Evolutionary conservation across 2,797 vertebrate species (phyloP).

Genomic region (Lepilemur septentrionalis): DNA sequence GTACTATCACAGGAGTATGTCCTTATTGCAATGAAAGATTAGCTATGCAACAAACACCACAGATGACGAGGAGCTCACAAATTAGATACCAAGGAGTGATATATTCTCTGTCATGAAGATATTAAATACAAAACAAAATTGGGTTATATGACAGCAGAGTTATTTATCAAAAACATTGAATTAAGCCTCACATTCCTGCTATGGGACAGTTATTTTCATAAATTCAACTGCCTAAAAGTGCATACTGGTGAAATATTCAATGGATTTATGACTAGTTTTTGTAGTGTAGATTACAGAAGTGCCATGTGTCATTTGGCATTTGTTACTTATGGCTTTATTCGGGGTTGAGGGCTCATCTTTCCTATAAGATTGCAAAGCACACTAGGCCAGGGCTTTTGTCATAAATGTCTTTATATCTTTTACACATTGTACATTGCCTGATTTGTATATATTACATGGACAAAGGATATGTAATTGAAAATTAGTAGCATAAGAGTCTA

Average conservation of each 20-base stretch:
- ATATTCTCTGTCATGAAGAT: neutral
- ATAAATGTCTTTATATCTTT: neutral
- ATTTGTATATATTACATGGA: neutral
- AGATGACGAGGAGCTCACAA: neutral
- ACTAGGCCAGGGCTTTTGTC: neutral
- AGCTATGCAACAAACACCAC: neutral
- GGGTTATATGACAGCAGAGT: neutral
- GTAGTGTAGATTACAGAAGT: neutral
- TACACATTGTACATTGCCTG: neutral
- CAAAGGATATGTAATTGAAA: neutral
- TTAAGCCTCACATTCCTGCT: neutral
- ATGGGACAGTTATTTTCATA: neutral
- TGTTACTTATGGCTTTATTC: neutral
- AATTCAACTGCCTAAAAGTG: neutral
- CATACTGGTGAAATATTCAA: neutral
- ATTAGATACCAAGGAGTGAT: neutral
- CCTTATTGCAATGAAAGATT: neutral
- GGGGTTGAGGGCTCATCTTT: neutral
- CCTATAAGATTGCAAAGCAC: neutral
- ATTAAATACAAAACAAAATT: slow-evolving; percentile 41
- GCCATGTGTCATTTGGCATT: neutral
- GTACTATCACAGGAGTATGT: neutral
- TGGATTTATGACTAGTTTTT: neutral
- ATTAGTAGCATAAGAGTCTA: neutral
- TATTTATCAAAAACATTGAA: slow-evolving; percentile 58